These are phyloP conservation scores for Cenopis cana DNA, from an alignment of 2,888 invertebrate genomes.

Conservation along the genomic window DNA sequence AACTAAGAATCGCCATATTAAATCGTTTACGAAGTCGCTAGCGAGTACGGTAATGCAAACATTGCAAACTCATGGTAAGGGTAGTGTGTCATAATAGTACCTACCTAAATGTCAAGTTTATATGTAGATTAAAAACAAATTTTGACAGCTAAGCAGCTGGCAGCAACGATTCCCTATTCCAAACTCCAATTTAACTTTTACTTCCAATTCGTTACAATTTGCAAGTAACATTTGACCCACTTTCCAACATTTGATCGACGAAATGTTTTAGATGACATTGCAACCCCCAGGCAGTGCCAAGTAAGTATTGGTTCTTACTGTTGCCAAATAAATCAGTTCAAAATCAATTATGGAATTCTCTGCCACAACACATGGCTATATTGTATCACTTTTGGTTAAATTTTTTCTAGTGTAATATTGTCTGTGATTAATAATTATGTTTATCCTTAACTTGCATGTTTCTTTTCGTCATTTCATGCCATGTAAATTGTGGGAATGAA, in stretches of 20 bases:
- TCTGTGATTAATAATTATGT: too few species aligned
- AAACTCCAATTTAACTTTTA: slow-evolving; percentile 12
- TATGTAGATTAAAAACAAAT: neutral
- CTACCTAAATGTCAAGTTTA: neutral
- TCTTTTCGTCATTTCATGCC: too few species aligned
- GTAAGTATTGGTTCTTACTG: neutral
- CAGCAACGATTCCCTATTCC: slow-evolving; percentile 7
- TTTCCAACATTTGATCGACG: slow-evolving; percentile 9
- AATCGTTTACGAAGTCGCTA: too few species aligned
- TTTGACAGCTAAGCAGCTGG: slow-evolving; percentile 5
- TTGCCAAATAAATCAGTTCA: slow-evolving; percentile 3
- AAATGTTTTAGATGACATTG: slow-evolving; percentile 7
- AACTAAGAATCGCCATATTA: too few species aligned
- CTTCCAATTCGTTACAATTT: slow-evolving; percentile 16
- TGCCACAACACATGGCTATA: too few species aligned
- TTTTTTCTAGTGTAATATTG: too few species aligned
- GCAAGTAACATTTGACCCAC: slow-evolving; percentile 5
- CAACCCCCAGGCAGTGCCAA: neutral
- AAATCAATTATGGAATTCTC: neutral
- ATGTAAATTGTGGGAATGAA: too few species aligned
- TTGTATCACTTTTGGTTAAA: too few species aligned
- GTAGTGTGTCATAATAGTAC: too few species aligned
- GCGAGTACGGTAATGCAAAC: too few species aligned
- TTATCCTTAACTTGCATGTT: too few species aligned
- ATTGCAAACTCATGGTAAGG: too few species aligned